Base-by-base conservation (phyloP, 2,113 vertebrate genomes). In the Lycocorax pyrrhopterus region DNA sequence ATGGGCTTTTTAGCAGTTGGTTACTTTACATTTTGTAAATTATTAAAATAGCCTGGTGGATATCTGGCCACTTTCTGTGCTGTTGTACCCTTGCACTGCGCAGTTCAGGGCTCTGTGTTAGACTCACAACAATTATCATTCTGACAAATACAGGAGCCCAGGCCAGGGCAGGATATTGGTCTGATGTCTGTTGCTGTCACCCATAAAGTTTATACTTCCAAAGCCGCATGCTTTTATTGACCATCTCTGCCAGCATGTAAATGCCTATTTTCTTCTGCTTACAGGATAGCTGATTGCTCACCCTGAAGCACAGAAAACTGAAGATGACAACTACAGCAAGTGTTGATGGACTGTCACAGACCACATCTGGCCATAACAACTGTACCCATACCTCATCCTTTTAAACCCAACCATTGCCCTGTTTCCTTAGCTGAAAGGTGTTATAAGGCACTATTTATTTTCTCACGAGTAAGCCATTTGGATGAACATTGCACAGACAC, bases 211-310 rank as follows among this genome's bases (percentile, higher is more conserved):
- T 26, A 19, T 32, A 6, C 16, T 58, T 82, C 29, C 20, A 46
- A 68, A 43, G 18, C 56, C 12, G 63, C 21, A 0, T 16, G 7
- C 23, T 84, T 73, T 81, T 56, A 59, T 32, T 89, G 43, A 60
- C 21, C 18, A 12, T 8, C 16, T 72, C 75, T 75, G 41, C 66
- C 59, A 67, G 89, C 25, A 26, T 25, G 2, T 93, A 82, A 95
- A 59, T 49, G 12, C 29, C 39, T 77, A 0, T 89, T 90, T 94
- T 59, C 47, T 95, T 95, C 87, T 67, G 80, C 12, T 96, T 95
- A 62, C 93, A 98, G 98, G 97, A 98, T 18, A 98, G 98, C 94
- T 98, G 98, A 98, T 92, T 68, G 46, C 55, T 46, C 84, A 75
- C 69, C n/a, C n/a, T 47, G 74, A 85, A 92, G 85, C 49, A 81